A percentile compares a stretch with the other conserved stretches of the same genome.
phyloP scores from a whole-genome alignment of 92 coral and sea anemone species.

The Chrysogorgia sp. region DNA sequence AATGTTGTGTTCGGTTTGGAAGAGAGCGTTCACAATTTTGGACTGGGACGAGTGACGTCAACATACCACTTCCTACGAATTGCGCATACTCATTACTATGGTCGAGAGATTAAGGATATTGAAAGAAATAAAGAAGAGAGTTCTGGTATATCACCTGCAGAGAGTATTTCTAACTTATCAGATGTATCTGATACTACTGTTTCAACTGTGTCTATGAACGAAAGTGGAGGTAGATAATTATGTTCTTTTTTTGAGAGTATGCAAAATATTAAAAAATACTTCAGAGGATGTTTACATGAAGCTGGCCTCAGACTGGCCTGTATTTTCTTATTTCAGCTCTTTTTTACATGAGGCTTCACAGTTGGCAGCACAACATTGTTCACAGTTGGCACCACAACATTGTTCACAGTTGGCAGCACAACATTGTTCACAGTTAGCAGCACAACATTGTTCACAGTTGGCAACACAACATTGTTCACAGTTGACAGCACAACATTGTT shows the following conservation, averaged over 20 bases:
- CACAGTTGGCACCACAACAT: no score
- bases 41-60: slow-evolving; percentile 90
- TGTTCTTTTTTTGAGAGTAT: background rate
- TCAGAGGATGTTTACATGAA: no score
- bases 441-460: no score
- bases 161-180: slow-evolving; percentile 79
- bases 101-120: slow-evolving; percentile 81
- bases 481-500: no score
- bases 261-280: no score
- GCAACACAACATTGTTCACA: no score
- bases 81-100: slow-evolving; percentile 90
- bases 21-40: slow-evolving; percentile 73
- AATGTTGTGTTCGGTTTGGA: slow-evolving; percentile 81
- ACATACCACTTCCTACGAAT: slow-evolving; percentile 93
- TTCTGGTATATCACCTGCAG: slow-evolving; percentile 77
- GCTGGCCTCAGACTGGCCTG: no score
- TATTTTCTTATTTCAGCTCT: no score
- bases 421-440: no score
- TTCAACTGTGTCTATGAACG: slow-evolving; percentile 15
- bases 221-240: slow-evolving; percentile 21
- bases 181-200: slow-evolving; percentile 65
- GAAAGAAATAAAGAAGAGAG: slow-evolving; percentile 73
- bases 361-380: no score
- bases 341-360: no score
- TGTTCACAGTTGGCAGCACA: no score